Percentiles rank a stretch among this genome's conserved stretches.
Evolutionary conservation across 2,888 invertebrate genomes (phyloP).

Genomic region (Hypena proboscidalis): DNA sequence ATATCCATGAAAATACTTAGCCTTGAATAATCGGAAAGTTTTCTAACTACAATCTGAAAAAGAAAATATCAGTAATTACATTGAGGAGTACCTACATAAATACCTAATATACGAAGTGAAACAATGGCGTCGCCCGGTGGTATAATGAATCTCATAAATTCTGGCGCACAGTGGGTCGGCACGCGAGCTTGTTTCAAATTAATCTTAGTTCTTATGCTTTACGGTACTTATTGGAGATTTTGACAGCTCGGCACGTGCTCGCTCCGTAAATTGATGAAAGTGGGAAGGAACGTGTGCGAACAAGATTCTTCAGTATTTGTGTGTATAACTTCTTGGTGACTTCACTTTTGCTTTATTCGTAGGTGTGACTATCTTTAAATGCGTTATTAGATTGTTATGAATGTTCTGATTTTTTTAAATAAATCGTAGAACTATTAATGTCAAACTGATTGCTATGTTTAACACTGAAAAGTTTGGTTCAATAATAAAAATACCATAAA

Average conservation of each 20-base stretch:
- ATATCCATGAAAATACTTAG: too few species aligned
- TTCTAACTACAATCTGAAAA: slow-evolving; percentile 2
- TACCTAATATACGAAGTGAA: slow-evolving; percentile 38
- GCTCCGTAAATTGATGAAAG: slow-evolving; percentile 10
- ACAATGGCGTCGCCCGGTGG: slow-evolving; percentile 38
- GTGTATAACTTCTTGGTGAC: not conserved
- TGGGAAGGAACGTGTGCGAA: slow-evolving; percentile 1
- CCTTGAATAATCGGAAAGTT: too few species aligned
- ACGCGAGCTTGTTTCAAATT: slow-evolving; percentile 45
- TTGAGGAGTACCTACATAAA: slow-evolving; percentile 30
- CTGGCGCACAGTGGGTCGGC: slow-evolving; percentile 36
- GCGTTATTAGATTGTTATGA: too few species aligned
- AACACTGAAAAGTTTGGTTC: too few species aligned
- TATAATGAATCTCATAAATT: slow-evolving; percentile 57
- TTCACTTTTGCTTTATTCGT: too few species aligned
- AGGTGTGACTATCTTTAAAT: too few species aligned
- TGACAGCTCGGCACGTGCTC: slow-evolving; percentile 32
- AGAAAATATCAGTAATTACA: slow-evolving; percentile 35
- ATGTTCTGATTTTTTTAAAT: too few species aligned
- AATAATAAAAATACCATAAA: too few species aligned
- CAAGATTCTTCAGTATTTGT: slow-evolving; percentile 2
- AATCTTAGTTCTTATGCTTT: slow-evolving; percentile 41
- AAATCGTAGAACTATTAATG: too few species aligned
- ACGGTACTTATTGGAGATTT: slow-evolving; percentile 42
- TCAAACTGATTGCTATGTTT: too few species aligned